phyloP scores from a whole-genome alignment of 1,140 invertebrate species.

The Eumeta japonica region DNA sequence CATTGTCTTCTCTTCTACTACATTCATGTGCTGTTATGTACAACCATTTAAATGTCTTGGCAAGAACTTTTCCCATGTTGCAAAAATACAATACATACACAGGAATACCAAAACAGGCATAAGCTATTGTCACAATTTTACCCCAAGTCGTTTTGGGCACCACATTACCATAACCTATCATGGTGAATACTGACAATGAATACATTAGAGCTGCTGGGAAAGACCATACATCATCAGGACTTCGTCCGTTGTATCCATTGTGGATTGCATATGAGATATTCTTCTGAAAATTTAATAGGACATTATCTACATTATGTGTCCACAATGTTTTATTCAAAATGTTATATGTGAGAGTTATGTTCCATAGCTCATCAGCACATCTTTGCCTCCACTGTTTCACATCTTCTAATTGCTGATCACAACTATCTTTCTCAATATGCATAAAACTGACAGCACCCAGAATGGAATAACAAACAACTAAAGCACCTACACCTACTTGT shows the following conservation, averaged over 20 bases:
- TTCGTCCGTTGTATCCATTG: constrained; percentile 75
- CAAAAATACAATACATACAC: constrained; percentile 87
- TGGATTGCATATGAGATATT: constrained; percentile 70
- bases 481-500: constrained; percentile 89
- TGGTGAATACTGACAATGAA: constrained; percentile 83
- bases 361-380: constrained; percentile 70
- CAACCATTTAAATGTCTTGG: constrained; percentile 75
- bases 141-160: constrained; percentile 89
- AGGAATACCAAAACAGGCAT: constrained; percentile 93
- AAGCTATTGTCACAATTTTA: constrained; percentile 88
- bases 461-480: constrained; percentile 93
- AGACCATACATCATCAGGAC: constrained; percentile 73
- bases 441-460: constrained; percentile 92
- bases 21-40: constrained; percentile 78
- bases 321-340: constrained; percentile 76
- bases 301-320: constrained; percentile 63
- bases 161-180: constrained; percentile 95
- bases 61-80: constrained; percentile 84
- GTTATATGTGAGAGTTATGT: constrained; percentile 70
- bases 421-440: constrained; percentile 75
- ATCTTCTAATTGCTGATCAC: constrained; percentile 57
- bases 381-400: constrained; percentile 54
- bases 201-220: constrained; percentile 86
- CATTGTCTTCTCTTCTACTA: constrained; percentile 54
- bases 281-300: constrained; percentile 70